Percentiles rank a stretch among this genome's conserved stretches.
These are phyloP conservation scores for Hirudinaria manillensis DNA, from an alignment of 2,888 invertebrate species.

Conservation along the genomic window DNA sequence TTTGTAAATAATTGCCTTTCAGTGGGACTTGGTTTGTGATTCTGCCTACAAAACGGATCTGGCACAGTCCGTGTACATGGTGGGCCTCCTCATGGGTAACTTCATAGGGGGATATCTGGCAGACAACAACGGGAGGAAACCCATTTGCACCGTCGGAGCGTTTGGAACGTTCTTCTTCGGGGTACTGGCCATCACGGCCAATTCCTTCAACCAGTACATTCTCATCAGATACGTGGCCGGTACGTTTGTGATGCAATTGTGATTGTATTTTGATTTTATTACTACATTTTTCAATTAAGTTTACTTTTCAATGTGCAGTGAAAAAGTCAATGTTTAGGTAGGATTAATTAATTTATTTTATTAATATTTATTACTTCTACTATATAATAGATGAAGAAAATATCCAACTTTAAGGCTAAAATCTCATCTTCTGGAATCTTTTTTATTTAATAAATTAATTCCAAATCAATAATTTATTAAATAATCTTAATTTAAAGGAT, in stretches of 20 bases:
- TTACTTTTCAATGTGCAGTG: neutral
- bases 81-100: slow-evolving; percentile 39
- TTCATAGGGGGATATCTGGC: slow-evolving; percentile 38
- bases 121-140: slow-evolving; percentile 38
- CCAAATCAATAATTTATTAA: too few species aligned
- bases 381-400: too few species aligned
- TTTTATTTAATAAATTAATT: too few species aligned
- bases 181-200: slow-evolving; percentile 25
- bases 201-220: slow-evolving; percentile 27
- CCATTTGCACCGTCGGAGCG: slow-evolving; percentile 31
- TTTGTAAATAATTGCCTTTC: neutral
- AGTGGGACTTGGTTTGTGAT: slow-evolving; percentile 40
- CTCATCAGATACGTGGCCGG: neutral
- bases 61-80: slow-evolving; percentile 40
- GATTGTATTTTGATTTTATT: neutral
- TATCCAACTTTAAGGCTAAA: too few species aligned
- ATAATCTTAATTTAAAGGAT: too few species aligned
- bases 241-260: neutral
- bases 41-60: slow-evolving; percentile 38
- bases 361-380: too few species aligned
- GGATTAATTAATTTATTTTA: neutral
- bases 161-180: slow-evolving; percentile 35
- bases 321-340: neutral
- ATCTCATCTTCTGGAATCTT: too few species aligned
- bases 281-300: neutral